Evolutionary conservation across 2,113 vertebrate species (phyloP).

Genomic region (Tragelaphus scriptus): DNA sequence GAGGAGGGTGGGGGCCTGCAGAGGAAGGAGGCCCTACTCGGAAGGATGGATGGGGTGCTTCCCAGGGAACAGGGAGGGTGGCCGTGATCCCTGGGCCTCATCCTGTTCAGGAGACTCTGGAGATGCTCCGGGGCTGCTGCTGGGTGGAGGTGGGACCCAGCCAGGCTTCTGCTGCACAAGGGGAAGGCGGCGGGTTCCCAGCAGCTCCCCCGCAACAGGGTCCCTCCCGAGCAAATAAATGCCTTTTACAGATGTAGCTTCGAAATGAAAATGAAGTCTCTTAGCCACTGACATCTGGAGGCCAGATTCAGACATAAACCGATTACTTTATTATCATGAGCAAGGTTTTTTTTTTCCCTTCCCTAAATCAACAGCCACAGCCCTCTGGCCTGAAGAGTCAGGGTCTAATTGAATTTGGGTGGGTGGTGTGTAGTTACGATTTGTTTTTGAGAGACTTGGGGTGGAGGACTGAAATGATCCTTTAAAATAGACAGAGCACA

Average conservation of each 20-base stretch:
- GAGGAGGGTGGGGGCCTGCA: background rate
- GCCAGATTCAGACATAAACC: constrained; percentile 81
- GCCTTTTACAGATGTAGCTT: constrained; percentile 82
- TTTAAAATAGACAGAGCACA: background rate
- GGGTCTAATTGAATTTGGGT: constrained; percentile 66
- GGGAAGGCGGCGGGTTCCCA: constrained; percentile 10
- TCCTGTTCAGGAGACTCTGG: background rate
- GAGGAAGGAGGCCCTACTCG: background rate
- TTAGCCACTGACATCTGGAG: constrained; percentile 88
- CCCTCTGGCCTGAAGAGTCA: constrained; percentile 57
- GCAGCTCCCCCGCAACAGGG: constrained; percentile 47
- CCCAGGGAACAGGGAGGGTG: background rate
- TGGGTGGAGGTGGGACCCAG: background rate
- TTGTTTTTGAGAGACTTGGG: constrained; percentile 56
- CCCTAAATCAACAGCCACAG: constrained; percentile 70
- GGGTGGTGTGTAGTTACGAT: constrained; percentile 49
- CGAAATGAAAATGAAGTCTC: constrained; percentile 78
- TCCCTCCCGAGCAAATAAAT: constrained; percentile 70
- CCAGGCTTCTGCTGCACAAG: background rate
- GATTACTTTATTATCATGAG: constrained; percentile 77
- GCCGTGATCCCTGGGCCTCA: background rate
- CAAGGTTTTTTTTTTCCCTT: background rate
- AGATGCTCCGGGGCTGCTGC: background rate
- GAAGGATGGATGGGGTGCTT: background rate
- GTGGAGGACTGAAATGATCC: background rate